These are phyloP conservation scores for Motacilla alba DNA, from an alignment of 2,113 vertebrate species.

Conservation along the genomic window DNA sequence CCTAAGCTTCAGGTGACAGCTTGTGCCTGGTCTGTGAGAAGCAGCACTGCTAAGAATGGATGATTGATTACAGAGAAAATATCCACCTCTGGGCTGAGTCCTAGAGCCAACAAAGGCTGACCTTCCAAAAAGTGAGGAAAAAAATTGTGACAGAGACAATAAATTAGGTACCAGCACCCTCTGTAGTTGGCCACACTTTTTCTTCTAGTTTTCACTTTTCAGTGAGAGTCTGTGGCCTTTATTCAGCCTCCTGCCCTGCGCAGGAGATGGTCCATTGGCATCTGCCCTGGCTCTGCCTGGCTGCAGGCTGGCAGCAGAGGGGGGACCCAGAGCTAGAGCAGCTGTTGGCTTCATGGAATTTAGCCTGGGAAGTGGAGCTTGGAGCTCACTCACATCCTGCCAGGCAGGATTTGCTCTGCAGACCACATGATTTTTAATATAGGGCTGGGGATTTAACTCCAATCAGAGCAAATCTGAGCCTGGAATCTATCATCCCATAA, in stretches of 20 bases:
- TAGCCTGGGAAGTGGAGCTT: background rate
- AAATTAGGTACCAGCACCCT: background rate
- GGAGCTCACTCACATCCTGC: background rate
- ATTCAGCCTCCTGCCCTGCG: background rate
- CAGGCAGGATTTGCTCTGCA: background rate
- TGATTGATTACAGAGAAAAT: background rate
- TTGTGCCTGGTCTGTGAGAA: background rate
- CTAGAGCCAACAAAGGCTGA: background rate
- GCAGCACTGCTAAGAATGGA: background rate
- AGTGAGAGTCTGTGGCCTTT: background rate
- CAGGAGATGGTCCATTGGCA: accelerated
- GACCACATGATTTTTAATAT: constrained; percentile 25
- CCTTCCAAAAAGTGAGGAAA: background rate
- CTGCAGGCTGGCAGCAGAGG: background rate
- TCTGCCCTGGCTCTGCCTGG: background rate
- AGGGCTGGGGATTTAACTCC: background rate
- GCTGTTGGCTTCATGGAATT: background rate
- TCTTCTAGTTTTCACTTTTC: background rate
- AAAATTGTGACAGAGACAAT: background rate
- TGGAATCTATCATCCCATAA: background rate
- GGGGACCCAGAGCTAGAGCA: background rate
- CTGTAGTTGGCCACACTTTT: background rate
- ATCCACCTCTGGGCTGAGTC: background rate
- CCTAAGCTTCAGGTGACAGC: background rate
- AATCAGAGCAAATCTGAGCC: constrained; percentile 1